Percentiles rank a stretch among this genome's conserved stretches.
Evolutionary conservation across 30 jellyfish, hydroid and myxozoan species (phyloP).

Genomic region (Rhopilema esculentum): DNA sequence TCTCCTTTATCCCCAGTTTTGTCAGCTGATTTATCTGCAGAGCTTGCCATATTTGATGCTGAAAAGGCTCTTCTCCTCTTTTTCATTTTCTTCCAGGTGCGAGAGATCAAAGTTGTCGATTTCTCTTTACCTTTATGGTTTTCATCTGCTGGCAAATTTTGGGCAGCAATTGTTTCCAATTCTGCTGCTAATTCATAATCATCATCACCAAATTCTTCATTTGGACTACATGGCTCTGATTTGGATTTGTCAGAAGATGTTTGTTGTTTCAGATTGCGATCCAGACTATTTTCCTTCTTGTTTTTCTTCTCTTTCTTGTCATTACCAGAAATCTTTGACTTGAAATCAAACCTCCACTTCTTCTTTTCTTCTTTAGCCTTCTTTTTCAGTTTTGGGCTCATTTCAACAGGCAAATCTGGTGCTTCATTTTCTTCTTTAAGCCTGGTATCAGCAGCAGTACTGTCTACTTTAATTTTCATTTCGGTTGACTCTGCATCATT

Average conservation of each 20-base stretch:
- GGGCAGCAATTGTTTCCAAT: constrained; percentile 22
- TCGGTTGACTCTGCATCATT: background rate
- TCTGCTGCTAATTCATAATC: constrained; percentile 51
- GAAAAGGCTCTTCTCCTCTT: constrained; percentile 55
- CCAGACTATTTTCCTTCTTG: constrained; percentile 32
- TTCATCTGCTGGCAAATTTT: constrained; percentile 18
- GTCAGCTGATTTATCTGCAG: constrained; percentile 5
- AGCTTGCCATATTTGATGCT: constrained; percentile 20
- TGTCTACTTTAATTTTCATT: background rate
- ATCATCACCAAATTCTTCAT: constrained; percentile 29
- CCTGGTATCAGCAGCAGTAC: background rate
- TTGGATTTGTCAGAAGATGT: background rate
- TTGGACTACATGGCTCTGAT: constrained; percentile 65
- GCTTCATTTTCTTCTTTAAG: background rate
- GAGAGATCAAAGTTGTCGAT: constrained; percentile 56
- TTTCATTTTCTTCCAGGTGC: constrained; percentile 72
- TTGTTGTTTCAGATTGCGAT: background rate
- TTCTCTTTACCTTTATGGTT: constrained; percentile 24
- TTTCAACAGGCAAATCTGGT: background rate
- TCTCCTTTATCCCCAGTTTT: constrained; percentile 15
- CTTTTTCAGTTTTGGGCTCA: constrained; percentile 1
- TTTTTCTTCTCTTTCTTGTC: constrained; percentile 57
- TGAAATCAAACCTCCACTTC: constrained; percentile 37
- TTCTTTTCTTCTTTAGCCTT: constrained; percentile 45
- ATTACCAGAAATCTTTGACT: constrained; percentile 17